A percentile compares a stretch with the other conserved stretches of the same genome.
Evolutionary conservation across 2,113 vertebrate species (phyloP).

Genomic region (Oncorhynchus mykiss): DNA sequence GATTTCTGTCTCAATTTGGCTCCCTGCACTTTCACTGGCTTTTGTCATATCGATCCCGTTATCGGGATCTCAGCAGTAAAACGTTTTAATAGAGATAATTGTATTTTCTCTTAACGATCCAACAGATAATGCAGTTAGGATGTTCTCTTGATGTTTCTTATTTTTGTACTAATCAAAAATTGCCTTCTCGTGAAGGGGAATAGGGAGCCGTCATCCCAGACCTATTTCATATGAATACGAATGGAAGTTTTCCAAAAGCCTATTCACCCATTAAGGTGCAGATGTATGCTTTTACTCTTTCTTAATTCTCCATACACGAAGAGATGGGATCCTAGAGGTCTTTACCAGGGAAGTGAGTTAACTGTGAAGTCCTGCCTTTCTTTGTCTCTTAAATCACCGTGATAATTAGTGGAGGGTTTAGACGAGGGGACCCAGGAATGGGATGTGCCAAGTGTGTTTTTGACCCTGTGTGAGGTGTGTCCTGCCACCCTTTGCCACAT

Average conservation of each 20-base stretch:
- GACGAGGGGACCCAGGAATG: too few relatives aligned
- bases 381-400: conserved; percentile 5
- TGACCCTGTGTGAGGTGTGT: neutral
- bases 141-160: conserved; percentile 20
- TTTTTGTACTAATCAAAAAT: conserved; percentile 13
- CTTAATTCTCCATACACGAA: neutral
- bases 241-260: conserved; percentile 9
- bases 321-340: neutral
- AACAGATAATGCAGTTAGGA: conserved; percentile 31
- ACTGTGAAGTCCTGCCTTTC: neutral
- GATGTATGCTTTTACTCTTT: neutral
- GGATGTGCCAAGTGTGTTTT: neutral
- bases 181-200: neutral
- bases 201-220: neutral
- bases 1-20: too few relatives aligned
- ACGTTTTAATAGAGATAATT: conserved; percentile 20
- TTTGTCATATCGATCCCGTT: too few relatives aligned
- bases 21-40: too few relatives aligned
- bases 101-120: conserved; percentile 37
- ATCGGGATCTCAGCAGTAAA: too few relatives aligned
- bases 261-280: conserved; percentile 1
- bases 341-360: conserved; percentile 1
- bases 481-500: too few relatives aligned
- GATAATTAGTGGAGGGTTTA: neutral
- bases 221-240: conserved; percentile 26